Conservation (phyloP, 2,888 invertebrate genomes). For the Gibbula magus region DNA sequence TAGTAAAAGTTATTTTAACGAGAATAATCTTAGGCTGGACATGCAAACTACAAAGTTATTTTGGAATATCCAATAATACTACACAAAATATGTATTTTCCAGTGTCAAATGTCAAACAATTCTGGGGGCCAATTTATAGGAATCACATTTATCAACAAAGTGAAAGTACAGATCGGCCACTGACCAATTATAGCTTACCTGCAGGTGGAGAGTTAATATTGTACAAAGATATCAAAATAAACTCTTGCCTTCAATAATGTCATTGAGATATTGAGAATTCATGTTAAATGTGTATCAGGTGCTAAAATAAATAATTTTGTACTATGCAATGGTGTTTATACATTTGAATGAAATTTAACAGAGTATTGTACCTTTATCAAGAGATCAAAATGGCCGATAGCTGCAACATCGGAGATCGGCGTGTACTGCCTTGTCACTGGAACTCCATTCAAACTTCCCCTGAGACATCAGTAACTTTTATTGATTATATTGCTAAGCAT, state of each 20-base stretch:
- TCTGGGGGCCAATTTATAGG: too few species aligned
- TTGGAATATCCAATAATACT: background rate
- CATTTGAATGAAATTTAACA: background rate
- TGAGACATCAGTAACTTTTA: background rate
- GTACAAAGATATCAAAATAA: background rate
- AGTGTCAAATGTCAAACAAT: too few species aligned
- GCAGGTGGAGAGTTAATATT: too few species aligned
- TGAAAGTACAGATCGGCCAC: too few species aligned
- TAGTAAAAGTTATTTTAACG: too few species aligned
- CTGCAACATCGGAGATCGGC: conserved; percentile 74
- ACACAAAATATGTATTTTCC: too few species aligned
- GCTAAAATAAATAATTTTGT: background rate
- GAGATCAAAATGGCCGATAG: conserved; percentile 78
- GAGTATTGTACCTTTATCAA: conserved; percentile 78
- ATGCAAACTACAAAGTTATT: too few species aligned
- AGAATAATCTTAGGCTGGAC: background rate
- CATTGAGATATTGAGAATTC: background rate
- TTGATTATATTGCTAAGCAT: too few species aligned
- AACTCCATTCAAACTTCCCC: background rate
- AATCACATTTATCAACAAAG: too few species aligned
- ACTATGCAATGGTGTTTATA: background rate
- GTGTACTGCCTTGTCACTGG: conserved; percentile 78
- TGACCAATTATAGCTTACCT: too few species aligned
- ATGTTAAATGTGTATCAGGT: background rate
- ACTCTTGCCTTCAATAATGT: background rate